phyloP scores from a whole-genome alignment of 1,140 invertebrate species.

The Triops longicaudatus region DNA sequence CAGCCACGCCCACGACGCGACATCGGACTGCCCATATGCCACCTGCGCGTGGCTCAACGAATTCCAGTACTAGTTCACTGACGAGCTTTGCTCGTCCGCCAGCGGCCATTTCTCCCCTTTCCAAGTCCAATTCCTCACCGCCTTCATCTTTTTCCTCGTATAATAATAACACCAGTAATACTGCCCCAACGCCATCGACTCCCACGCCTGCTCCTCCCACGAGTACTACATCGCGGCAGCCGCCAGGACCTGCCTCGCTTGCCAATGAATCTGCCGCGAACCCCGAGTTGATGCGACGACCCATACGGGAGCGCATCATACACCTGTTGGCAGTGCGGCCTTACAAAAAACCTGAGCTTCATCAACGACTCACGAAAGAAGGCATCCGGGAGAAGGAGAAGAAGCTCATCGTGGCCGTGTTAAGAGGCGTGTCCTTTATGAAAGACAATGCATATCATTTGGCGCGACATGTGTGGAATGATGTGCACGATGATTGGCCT shows the following conservation, averaged over 20 bases:
- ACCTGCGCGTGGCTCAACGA: neutral
- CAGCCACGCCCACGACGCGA: constrained; percentile 23
- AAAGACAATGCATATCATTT: constrained; percentile 83
- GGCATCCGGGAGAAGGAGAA: constrained; percentile 76
- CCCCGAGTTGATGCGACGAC: constrained; percentile 57
- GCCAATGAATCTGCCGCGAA: constrained; percentile 36
- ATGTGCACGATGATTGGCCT: constrained; percentile 88
- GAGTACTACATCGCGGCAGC: neutral
- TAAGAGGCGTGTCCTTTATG: constrained; percentile 66
- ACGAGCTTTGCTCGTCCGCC: constrained; percentile 21
- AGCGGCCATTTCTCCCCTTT: constrained; percentile 18
- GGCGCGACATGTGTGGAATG: constrained; percentile 75
- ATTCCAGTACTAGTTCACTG: neutral
- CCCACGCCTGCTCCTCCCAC: constrained; percentile 17
- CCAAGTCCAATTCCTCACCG: constrained; percentile 23
- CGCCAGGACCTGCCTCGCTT: constrained; percentile 30
- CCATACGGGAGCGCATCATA: constrained; percentile 78
- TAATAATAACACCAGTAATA: constrained; percentile 6
- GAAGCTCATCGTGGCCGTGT: constrained; percentile 57
- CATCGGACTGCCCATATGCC: neutral
- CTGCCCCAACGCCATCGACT: constrained; percentile 9
- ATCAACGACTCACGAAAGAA: constrained; percentile 62
- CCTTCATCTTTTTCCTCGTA: constrained; percentile 18
- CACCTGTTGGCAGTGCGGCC: constrained; percentile 83
- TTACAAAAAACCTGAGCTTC: constrained; percentile 84